phyloP scores from a whole-genome alignment of 2,113 vertebrate species.

The Scatophagus argus region DNA sequence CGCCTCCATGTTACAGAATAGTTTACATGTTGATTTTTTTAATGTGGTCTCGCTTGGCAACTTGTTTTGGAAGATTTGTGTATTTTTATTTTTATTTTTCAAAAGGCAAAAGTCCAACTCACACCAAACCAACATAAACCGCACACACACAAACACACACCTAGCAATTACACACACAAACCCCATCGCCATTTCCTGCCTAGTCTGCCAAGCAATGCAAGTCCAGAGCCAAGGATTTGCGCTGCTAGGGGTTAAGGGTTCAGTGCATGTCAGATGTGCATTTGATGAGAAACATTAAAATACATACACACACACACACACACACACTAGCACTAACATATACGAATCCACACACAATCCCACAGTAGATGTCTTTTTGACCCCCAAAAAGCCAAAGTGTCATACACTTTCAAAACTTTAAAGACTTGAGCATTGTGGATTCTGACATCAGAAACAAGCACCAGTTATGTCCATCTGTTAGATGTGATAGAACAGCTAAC shows the following conservation, averaged over 20 bases:
- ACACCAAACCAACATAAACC: constrained; percentile 36
- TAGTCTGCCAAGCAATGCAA: constrained; percentile 70
- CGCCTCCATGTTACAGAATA: not conserved
- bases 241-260: constrained; percentile 58
- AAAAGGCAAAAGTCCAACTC: constrained; percentile 24
- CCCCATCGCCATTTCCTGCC: constrained; percentile 55
- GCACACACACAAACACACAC: constrained; percentile 49
- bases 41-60: constrained; percentile 9
- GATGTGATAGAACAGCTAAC: constrained; percentile 13
- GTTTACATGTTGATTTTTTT: constrained; percentile 1
- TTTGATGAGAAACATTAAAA: constrained; percentile 45
- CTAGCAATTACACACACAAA: constrained; percentile 39
- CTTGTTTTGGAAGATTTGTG: constrained; percentile 29
- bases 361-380: constrained; percentile 38
- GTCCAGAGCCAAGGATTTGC: constrained; percentile 68
- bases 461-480: constrained; percentile 3
- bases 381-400: constrained; percentile 20
- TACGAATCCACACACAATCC: not conserved
- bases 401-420: constrained; percentile 41
- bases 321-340: too few relatives aligned
- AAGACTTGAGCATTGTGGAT: constrained; percentile 26
- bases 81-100: too few relatives aligned
- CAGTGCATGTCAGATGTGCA: constrained; percentile 57
- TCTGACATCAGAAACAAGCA: constrained; percentile 7
- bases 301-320: constrained; percentile 6